phyloP scores from a whole-genome alignment of 2,888 invertebrate genomes.

The Gymnosoma rotundatum region DNA sequence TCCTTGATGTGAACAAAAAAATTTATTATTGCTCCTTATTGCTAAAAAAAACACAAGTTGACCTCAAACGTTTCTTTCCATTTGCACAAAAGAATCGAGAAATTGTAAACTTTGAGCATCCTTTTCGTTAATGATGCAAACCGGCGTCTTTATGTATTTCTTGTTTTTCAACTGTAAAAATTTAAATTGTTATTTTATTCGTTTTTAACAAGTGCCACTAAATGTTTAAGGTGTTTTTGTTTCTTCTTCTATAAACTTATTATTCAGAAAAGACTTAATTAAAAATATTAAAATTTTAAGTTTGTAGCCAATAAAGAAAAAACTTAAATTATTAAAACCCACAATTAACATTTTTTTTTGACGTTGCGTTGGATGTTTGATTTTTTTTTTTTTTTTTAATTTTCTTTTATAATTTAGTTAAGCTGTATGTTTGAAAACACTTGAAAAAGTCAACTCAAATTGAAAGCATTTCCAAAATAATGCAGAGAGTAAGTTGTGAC shows the following conservation, averaged over 20 bases:
- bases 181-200: no score
- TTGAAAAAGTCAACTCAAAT: conserved; percentile 3
- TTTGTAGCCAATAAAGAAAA: conserved; percentile 8
- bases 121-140: no score
- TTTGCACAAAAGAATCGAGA: no score
- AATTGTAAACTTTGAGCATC: no score
- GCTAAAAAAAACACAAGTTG: no score
- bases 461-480: background rate
- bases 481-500: background rate
- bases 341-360: no score
- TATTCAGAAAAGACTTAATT: conserved; percentile 36
- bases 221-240: background rate
- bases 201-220: background rate
- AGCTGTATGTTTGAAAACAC: conserved; percentile 26
- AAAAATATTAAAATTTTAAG: conserved; percentile 24
- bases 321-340: background rate
- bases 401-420: background rate
- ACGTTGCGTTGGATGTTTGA: no score
- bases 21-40: no score
- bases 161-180: no score
- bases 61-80: no score
- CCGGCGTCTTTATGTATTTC: no score
- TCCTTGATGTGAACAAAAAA: no score
- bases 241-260: conserved; percentile 1
- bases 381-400: background rate